Percentiles rank a stretch among this genome's conserved stretches.
Conservation (phyloP, 1,140 invertebrate genomes). For the Aphaenogaster rudis region DNA sequence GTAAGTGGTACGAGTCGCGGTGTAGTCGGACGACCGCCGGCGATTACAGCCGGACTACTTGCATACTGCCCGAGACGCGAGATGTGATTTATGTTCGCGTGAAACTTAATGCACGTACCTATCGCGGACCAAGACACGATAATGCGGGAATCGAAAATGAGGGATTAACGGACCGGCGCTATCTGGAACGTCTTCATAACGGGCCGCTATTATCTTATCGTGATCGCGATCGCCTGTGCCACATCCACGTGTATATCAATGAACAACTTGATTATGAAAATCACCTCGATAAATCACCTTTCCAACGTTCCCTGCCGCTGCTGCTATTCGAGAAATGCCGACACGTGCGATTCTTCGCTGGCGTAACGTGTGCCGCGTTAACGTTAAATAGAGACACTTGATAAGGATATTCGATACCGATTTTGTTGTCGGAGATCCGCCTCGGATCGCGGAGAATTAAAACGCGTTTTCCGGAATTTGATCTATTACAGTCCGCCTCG, state of each 20-base stretch:
- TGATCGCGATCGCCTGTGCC: slow-evolving; percentile 20
- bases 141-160: slow-evolving; percentile 56
- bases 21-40: slow-evolving; percentile 33
- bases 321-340: too few species aligned
- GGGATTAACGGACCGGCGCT: slow-evolving; percentile 14
- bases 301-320: too few species aligned
- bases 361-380: not conserved
- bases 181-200: slow-evolving; percentile 45
- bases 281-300: not conserved
- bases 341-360: not conserved
- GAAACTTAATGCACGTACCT: slow-evolving; percentile 55
- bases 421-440: not conserved
- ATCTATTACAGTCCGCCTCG: not conserved
- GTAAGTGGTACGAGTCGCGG: slow-evolving; percentile 23
- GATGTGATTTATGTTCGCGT: slow-evolving; percentile 63
- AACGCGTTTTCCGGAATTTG: not conserved
- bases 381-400: not conserved
- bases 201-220: slow-evolving; percentile 47
- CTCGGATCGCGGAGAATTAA: not conserved
- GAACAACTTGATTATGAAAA: slow-evolving; percentile 45
- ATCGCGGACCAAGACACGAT: slow-evolving; percentile 42
- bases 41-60: slow-evolving; percentile 40
- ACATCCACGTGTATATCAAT: slow-evolving; percentile 19
- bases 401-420: not conserved
- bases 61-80: slow-evolving; percentile 38